These are phyloP conservation scores for Calliphora vicina DNA, from an alignment of 1,140 invertebrate genomes.

Conservation along the genomic window DNA sequence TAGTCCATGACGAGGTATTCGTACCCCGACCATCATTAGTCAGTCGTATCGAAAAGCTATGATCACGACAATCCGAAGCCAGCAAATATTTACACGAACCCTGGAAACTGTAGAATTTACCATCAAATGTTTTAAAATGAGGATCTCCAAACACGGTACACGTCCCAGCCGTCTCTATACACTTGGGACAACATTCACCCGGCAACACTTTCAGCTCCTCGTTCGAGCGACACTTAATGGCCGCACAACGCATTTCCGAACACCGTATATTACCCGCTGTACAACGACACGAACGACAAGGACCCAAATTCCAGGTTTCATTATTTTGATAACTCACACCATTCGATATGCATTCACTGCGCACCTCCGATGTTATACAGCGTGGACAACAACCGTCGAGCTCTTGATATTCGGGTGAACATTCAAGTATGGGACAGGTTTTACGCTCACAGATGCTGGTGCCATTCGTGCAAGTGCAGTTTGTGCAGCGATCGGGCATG, in stretches of 20 bases:
- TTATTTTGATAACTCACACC: constrained; percentile 77
- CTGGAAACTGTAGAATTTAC: constrained; percentile 89
- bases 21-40: constrained; percentile 85
- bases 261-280: constrained; percentile 81
- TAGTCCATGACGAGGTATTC: constrained; percentile 84
- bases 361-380: constrained; percentile 72
- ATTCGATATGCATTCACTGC: constrained; percentile 71
- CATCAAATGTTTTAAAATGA: constrained; percentile 93
- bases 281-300: constrained; percentile 86
- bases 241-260: constrained; percentile 77
- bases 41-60: constrained; percentile 86
- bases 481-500: constrained; percentile 79
- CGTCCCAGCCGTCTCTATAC: constrained; percentile 86
- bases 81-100: constrained; percentile 91
- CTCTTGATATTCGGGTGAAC: constrained; percentile 74
- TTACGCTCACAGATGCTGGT: constrained; percentile 78
- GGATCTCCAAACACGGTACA: constrained; percentile 94
- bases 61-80: constrained; percentile 78
- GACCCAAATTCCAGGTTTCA: constrained; percentile 84
- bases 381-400: constrained; percentile 80
- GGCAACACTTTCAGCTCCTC: constrained; percentile 74
- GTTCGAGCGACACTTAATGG: constrained; percentile 74
- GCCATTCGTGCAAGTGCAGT: constrained; percentile 80
- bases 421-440: constrained; percentile 84
- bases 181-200: constrained; percentile 86